A percentile compares a stretch with the other conserved stretches of the same genome.
Evolutionary conservation across 2,888 invertebrate genomes (phyloP).

Genomic region (Paralinhomoeus sp.): DNA sequence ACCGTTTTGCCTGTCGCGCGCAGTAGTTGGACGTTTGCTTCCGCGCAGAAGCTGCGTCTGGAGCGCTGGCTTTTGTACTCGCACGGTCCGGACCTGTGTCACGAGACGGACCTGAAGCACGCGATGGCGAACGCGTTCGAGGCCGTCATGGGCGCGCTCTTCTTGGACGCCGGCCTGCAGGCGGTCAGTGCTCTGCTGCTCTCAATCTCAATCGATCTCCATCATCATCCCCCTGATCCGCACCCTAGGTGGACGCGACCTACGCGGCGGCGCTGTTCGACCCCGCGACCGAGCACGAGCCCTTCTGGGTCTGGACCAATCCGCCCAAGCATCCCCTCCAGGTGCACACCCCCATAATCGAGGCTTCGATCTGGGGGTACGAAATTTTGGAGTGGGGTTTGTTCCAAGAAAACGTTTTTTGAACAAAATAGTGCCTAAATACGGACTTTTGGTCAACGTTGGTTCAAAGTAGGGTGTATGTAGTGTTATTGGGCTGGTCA

Average conservation of each 20-base stretch:
- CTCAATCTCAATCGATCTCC: too few species aligned
- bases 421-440: background rate
- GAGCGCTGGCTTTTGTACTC: constrained; percentile 91
- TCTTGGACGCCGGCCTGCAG: constrained; percentile 64
- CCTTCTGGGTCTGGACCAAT: constrained; percentile 59
- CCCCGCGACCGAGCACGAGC: constrained; percentile 32
- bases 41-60: constrained; percentile 42
- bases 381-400: background rate
- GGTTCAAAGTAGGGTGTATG: too few species aligned
- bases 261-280: constrained; percentile 43
- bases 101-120: constrained; percentile 78
- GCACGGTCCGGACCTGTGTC: constrained; percentile 89
- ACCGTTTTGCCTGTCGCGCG: too few species aligned
- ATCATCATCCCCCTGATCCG: too few species aligned
- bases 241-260: constrained; percentile 9
- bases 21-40: too few species aligned
- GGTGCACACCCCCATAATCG: constrained; percentile 7
- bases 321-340: constrained; percentile 74
- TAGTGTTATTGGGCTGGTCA: too few species aligned
- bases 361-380: background rate
- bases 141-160: constrained; percentile 86
- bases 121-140: constrained; percentile 99
- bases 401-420: background rate
- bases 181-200: too few species aligned
- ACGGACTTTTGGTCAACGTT: too few species aligned